A percentile compares a stretch with the other conserved stretches of the same genome.
These are phyloP conservation scores for Tamias sibiricus DNA, from an alignment of 2,113 vertebrate genomes.

Conservation along the genomic window DNA sequence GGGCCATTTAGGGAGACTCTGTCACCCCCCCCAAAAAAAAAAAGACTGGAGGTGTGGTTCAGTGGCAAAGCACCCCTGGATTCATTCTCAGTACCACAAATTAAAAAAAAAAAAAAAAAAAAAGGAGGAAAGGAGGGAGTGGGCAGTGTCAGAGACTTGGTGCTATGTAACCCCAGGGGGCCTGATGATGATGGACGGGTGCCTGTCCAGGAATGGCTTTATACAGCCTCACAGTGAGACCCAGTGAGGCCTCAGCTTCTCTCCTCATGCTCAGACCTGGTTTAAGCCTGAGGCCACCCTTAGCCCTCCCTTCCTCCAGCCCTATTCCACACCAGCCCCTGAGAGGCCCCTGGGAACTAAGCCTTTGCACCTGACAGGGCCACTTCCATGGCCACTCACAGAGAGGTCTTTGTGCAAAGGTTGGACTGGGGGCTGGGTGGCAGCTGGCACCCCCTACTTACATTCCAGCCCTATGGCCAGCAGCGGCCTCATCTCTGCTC, in stretches of 20 bases:
- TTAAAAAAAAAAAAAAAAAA: no score
- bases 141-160: not conserved
- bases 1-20: no score
- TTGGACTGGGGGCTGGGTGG: not conserved
- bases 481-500: not conserved
- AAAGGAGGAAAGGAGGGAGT: no score
- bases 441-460: not conserved
- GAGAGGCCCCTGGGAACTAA: constrained; percentile 26
- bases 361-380: constrained; percentile 73
- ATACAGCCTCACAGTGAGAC: not conserved
- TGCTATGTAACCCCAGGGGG: not conserved
- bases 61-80: no score
- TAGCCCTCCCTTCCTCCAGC: not conserved
- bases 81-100: no score
- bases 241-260: not conserved
- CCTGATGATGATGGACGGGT: not conserved
- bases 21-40: no score
- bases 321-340: not conserved
- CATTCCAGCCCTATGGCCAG: not conserved
- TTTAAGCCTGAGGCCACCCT: not conserved
- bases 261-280: not conserved
- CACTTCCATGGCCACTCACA: constrained; percentile 2
- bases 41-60: no score
- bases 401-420: constrained; percentile 68
- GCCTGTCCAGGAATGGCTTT: not conserved